Evolutionary conservation across 2,797 vertebrate species (phyloP).

Genomic region (Enteromius radiatus): DNA sequence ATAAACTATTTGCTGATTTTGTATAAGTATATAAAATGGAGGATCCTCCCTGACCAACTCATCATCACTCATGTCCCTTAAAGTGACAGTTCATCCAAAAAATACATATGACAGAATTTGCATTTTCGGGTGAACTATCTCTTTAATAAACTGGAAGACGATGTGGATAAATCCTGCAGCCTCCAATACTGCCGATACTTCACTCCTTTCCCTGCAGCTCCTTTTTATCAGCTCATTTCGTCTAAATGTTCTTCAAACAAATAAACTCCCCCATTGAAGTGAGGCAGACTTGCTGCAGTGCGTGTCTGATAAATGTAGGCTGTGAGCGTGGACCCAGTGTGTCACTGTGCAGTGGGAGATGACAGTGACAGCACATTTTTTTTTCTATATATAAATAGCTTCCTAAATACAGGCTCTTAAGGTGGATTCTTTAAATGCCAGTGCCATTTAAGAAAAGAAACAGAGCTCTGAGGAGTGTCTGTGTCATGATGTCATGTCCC

Average conservation of each 20-base stretch:
- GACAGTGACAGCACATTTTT: constrained; percentile 45
- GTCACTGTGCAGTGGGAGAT: constrained; percentile 46
- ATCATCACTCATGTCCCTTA: neutral
- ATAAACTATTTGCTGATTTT: neutral
- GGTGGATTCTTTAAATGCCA: constrained; percentile 57
- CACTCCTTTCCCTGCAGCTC: constrained; percentile 18
- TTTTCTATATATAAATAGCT: constrained; percentile 48
- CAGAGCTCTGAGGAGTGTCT: constrained; percentile 5
- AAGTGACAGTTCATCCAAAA: neutral
- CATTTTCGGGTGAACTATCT: neutral
- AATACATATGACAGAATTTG: neutral
- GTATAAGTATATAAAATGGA: neutral
- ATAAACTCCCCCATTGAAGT: constrained; percentile 42
- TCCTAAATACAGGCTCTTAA: constrained; percentile 50
- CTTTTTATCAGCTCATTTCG: constrained; percentile 26
- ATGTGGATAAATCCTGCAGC: constrained; percentile 5
- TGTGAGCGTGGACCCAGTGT: constrained; percentile 38
- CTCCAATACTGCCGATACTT: neutral
- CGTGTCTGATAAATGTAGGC: constrained; percentile 47
- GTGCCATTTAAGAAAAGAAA: constrained; percentile 41
- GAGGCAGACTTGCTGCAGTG: constrained; percentile 37
- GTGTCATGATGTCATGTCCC: constrained; percentile 13
- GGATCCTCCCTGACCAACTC: neutral
- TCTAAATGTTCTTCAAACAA: constrained; percentile 40
- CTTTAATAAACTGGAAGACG: constrained; percentile 21